Evolutionary conservation across 2,113 vertebrate genomes (phyloP).

Genomic region (Dendropsophus ebraccatus): DNA sequence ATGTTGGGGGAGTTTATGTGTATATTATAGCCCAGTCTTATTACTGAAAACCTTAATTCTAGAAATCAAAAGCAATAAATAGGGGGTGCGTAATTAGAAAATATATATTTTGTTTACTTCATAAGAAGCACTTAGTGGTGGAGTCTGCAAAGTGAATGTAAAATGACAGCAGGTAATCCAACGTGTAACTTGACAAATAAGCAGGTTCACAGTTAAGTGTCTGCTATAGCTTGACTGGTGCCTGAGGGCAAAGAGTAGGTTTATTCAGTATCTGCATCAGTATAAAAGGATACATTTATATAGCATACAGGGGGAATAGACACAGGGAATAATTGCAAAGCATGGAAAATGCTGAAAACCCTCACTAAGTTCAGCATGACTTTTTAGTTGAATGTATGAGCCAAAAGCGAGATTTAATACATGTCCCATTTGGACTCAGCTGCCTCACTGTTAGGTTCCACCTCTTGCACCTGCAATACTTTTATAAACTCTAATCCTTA

Average conservation of each 20-base stretch:
- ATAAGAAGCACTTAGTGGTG: background rate
- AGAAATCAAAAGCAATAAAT: background rate
- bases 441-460: conserved; percentile 16
- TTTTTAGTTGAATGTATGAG: conserved; percentile 19
- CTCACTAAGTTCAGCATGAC: conserved; percentile 2
- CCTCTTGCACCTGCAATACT: conserved; percentile 43
- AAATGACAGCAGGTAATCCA: background rate
- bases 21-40: too few relatives aligned
- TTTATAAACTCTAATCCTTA: conserved; percentile 37
- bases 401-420: conserved; percentile 33
- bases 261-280: background rate
- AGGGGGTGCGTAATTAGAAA: background rate
- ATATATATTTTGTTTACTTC: background rate
- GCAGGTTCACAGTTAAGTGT: background rate
- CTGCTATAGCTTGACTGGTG: background rate
- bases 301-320: background rate
- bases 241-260: background rate
- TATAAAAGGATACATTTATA: background rate
- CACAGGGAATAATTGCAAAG: conserved; percentile 7
- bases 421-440: conserved; percentile 29
- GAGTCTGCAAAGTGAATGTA: background rate
- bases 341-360: background rate
- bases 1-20: background rate
- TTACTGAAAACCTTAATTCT: background rate
- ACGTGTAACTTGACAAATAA: background rate